These are phyloP conservation scores for Hyalella azteca DNA, from an alignment of 2,888 invertebrate genomes.

Conservation along the genomic window DNA sequence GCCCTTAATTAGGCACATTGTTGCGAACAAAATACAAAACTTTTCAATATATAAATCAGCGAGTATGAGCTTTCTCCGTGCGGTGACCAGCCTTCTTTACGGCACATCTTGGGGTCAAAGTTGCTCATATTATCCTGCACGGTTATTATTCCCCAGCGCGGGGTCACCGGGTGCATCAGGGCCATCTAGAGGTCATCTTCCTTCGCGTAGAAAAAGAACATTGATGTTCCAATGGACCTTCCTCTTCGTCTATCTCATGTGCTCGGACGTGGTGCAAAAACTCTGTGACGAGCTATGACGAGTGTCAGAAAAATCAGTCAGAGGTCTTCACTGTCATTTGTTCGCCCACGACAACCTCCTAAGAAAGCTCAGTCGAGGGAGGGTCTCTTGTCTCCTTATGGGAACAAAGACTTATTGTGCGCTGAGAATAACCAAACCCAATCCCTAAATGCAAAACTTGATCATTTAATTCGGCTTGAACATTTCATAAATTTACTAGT, in stretches of 20 bases:
- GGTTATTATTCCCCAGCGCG: conserved; percentile 17
- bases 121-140: conserved; percentile 14
- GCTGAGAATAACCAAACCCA: too few relatives aligned
- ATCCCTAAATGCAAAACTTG: too few relatives aligned
- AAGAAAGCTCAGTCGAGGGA: background rate
- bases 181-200: conserved; percentile 16
- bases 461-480: too few relatives aligned
- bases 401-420: background rate
- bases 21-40: conserved; percentile 34
- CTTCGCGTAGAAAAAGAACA: conserved; percentile 4
- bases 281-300: conserved; percentile 16
- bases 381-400: background rate
- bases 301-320: background rate
- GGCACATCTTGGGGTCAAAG: conserved; percentile 20
- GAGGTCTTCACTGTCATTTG: conserved; percentile 29
- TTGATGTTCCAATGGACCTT: conserved; percentile 22
- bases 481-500: too few relatives aligned
- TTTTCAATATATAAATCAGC: conserved; percentile 33
- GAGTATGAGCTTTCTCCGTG: conserved; percentile 13
- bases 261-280: too few relatives aligned
- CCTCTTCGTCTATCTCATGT: too few relatives aligned
- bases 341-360: conserved; percentile 17
- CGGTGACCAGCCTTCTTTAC: conserved; percentile 15
- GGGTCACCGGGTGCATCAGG: conserved; percentile 26
- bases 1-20: conserved; percentile 28